A percentile compares a stretch with the other conserved stretches of the same genome.
These are phyloP conservation scores for Paelopatides confundens DNA, from an alignment of 53 echinoderm and acorn worm species.

Conservation along the genomic window DNA sequence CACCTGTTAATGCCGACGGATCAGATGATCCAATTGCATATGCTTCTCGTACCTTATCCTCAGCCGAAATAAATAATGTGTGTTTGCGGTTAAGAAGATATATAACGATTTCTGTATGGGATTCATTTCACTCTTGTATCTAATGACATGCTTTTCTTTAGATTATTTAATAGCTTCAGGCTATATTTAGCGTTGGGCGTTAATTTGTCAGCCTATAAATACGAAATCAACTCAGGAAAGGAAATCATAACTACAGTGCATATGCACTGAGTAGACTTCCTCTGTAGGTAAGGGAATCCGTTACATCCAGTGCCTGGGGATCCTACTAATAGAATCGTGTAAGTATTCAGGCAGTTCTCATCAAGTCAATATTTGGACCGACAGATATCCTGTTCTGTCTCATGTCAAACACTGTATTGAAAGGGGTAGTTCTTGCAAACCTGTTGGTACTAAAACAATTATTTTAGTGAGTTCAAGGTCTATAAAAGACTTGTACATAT, in stretches of 20 bases:
- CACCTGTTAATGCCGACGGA: slow-evolving; percentile 26
- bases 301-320: slow-evolving; percentile 55
- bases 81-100: slow-evolving; percentile 58
- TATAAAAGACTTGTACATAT: too few relatives aligned
- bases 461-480: slow-evolving; percentile 9
- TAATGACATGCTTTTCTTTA: slow-evolving; percentile 64
- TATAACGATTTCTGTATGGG: slow-evolving; percentile 48
- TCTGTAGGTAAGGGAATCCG: background rate
- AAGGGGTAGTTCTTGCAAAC: slow-evolving; percentile 40
- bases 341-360: slow-evolving; percentile 41
- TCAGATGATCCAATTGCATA: slow-evolving; percentile 6
- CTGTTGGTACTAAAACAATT: background rate
- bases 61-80: slow-evolving; percentile 49
- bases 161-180: slow-evolving; percentile 57
- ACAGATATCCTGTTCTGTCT: slow-evolving; percentile 42
- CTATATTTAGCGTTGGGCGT: slow-evolving; percentile 66
- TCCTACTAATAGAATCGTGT: slow-evolving; percentile 44
- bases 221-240: slow-evolving; percentile 31
- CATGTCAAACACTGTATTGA: slow-evolving; percentile 42
- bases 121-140: slow-evolving; percentile 51
- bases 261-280: slow-evolving; percentile 61
- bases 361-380: slow-evolving; percentile 41
- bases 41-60: background rate
- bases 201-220: slow-evolving; percentile 55
- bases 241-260: slow-evolving; percentile 43